Evolutionary conservation across 1,140 invertebrate species (phyloP), one percentile per base, ranked within the genome.

Genomic region (Agrypnia vestita): DNA sequence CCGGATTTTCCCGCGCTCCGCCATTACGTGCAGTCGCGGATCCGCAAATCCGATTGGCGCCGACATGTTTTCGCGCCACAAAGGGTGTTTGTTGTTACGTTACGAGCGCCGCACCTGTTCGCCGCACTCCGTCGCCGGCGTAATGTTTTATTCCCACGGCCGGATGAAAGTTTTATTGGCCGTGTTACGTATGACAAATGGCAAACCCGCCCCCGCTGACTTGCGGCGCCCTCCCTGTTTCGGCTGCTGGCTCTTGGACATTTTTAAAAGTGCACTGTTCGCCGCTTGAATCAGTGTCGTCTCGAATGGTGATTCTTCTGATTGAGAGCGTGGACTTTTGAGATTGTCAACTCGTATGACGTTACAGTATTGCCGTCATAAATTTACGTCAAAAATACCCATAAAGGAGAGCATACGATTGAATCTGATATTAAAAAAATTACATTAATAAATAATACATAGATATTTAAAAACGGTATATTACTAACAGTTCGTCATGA

Each of bases 81-180:
- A 49, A 71, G 67, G 17, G 67, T 51, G 67, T 47, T 69, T 71
- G 47, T 25, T 49, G 43, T 19, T 17, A 13, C 46, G 44, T 49
- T 12, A 12, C 15, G 43, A 10, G 49, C 10, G n/a, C 46, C 67
- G 15, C 46, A 71, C 67, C 67, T 53, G 67, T 71, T 71, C 19
- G 67, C 47, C 67, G 67, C 67, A 43, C 19, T 64, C 13, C 25
- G 61, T 64, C 61, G 61, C 19, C 21, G 35, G 35, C 61, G 49
- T 71, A 53, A 71, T 25, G 47, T 71, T 71, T 71, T 71, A 71
- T 71, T 71, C 47, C 17, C 11, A 43, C 61, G 19, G 10, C 61
- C 47, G 67, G 67, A 71, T 71, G 19, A 71, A 71, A 71, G 67
- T 71, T 71, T 71, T 71, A 71, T 71, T 51, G 67, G 17, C 46